These are phyloP conservation scores for Drosophila rhopaloa DNA, from an alignment of 1,140 invertebrate genomes.

Conservation along the genomic window DNA sequence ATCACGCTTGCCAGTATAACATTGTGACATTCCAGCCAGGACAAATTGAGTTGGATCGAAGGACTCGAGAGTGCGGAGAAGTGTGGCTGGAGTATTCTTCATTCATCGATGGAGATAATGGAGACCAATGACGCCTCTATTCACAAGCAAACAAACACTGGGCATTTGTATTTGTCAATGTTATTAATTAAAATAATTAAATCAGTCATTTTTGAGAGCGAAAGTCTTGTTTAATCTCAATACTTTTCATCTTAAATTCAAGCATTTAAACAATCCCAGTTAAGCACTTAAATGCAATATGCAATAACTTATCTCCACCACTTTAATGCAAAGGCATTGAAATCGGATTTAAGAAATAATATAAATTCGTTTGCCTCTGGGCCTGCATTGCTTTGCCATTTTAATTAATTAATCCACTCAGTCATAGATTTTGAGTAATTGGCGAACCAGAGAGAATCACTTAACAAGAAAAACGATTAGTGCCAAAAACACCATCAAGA, in stretches of 20 bases:
- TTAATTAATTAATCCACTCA: conserved; percentile 45
- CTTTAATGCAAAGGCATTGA: background rate
- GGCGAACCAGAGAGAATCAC: conserved; percentile 13
- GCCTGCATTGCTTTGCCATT: conserved; percentile 8
- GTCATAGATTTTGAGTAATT: conserved; percentile 47
- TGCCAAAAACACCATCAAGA: conserved; percentile 7
- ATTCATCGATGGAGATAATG: background rate
- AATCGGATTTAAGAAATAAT: background rate
- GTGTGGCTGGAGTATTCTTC: conserved; percentile 20
- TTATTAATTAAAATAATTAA: conserved; percentile 29
- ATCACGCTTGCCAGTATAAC: conserved; percentile 12
- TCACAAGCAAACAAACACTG: background rate
- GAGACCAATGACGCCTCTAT: background rate
- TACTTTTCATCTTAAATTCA: background rate
- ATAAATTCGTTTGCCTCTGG: background rate
- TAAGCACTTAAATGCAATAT: background rate
- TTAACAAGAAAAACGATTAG: conserved; percentile 29
- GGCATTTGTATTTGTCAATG: background rate
- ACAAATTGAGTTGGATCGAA: conserved; percentile 28
- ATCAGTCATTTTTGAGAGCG: conserved; percentile 3
- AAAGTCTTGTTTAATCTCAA: background rate
- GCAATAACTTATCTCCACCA: background rate
- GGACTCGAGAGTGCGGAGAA: conserved; percentile 9
- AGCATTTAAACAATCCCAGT: background rate
- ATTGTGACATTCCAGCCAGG: conserved; percentile 21